phyloP scores from a whole-genome alignment of 2,888 invertebrate genomes.

The Orchesellides sinensis region DNA sequence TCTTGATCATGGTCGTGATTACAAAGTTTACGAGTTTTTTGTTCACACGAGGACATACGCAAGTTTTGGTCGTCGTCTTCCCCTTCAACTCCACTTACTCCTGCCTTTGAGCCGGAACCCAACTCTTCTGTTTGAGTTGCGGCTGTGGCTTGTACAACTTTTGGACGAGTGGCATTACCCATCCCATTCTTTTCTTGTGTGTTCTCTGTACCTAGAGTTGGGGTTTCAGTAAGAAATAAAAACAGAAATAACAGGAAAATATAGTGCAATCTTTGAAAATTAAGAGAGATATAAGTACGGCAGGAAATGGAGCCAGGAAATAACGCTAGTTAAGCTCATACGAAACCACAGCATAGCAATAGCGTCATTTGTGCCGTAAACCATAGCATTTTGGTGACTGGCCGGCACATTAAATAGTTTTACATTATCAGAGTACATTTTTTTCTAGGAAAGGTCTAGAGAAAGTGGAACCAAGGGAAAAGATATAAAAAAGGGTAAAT shows the following conservation, averaged over 20 bases:
- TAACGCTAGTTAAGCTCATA: no score
- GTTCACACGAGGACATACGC: slow-evolving; percentile 12
- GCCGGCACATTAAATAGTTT: no score
- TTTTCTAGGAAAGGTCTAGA: no score
- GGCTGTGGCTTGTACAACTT: slow-evolving; percentile 19
- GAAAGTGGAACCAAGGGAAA: no score
- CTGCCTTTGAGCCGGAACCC: slow-evolving; percentile 45
- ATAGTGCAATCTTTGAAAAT: slow-evolving; percentile 9
- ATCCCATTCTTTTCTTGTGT: slow-evolving; percentile 21
- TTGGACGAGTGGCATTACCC: slow-evolving; percentile 21
- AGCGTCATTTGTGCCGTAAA: no score
- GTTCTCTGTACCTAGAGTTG: slow-evolving; percentile 17
- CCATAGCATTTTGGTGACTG: no score
- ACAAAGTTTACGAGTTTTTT: slow-evolving; percentile 46
- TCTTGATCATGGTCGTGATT: slow-evolving; percentile 43
- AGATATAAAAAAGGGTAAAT: no score
- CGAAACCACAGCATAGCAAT: no score
- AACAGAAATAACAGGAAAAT: slow-evolving; percentile 1
- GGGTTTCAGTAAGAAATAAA: slow-evolving; percentile 18
- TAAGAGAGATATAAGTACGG: background rate
- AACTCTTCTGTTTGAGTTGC: slow-evolving; percentile 54
- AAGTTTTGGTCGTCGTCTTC: slow-evolving; percentile 19
- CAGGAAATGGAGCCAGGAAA: background rate
- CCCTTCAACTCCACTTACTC: slow-evolving; percentile 7
- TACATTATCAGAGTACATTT: no score